Conservation (phyloP, 1,140 invertebrate genomes). For the Hycleus cichorii region DNA sequence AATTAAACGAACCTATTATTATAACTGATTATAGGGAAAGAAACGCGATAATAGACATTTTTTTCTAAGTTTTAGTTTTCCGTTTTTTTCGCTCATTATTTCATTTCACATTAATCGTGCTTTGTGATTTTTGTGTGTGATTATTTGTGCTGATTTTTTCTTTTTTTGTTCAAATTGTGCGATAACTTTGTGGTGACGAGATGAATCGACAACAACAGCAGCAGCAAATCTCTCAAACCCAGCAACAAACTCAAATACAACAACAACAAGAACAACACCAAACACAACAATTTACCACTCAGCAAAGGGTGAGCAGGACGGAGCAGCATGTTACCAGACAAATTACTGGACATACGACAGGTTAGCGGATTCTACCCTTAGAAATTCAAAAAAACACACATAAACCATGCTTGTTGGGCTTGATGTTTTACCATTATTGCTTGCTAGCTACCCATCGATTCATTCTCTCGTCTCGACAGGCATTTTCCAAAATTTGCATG, state of each 20-base stretch:
- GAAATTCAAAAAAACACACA: background rate
- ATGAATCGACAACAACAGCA: slow-evolving; percentile 43
- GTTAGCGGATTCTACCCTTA: slow-evolving; percentile 44
- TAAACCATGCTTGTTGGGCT: background rate
- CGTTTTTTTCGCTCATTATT: background rate
- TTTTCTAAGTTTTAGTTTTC: slow-evolving; percentile 5
- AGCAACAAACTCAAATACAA: slow-evolving; percentile 45
- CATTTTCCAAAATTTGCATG: background rate
- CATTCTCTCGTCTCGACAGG: no score
- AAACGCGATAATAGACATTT: slow-evolving; percentile 22
- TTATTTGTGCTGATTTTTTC: slow-evolving; percentile 25
- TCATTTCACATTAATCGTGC: slow-evolving; percentile 1
- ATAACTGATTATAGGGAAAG: background rate
- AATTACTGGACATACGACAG: slow-evolving; percentile 70
- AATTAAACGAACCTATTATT: slow-evolving; percentile 19
- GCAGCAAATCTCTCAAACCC: slow-evolving; percentile 45
- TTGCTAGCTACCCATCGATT: no score
- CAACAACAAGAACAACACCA: slow-evolving; percentile 48
- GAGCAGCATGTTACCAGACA: slow-evolving; percentile 70
- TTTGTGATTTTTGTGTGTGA: slow-evolving; percentile 25
- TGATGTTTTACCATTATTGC: no score
- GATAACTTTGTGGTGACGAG: slow-evolving; percentile 38
- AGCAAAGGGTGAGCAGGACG: slow-evolving; percentile 61
- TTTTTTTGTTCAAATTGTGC: slow-evolving; percentile 29
- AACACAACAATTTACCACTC: slow-evolving; percentile 50